A percentile compares a stretch with the other conserved stretches of the same genome.
phyloP scores from a whole-genome alignment of 2,797 vertebrate species.

The Gadopsis bispinosus region DNA sequence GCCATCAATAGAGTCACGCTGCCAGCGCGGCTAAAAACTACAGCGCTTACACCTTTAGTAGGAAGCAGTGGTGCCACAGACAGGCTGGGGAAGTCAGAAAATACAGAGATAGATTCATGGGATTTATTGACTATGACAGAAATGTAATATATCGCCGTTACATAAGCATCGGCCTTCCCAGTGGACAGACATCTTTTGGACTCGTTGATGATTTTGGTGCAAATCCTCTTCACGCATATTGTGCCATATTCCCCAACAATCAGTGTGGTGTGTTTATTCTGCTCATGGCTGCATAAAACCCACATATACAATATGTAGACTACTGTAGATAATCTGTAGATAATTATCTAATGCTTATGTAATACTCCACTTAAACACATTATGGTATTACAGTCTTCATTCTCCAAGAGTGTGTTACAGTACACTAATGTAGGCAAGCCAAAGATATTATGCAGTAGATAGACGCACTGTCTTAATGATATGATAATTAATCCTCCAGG shows the following conservation, averaged over 20 bases:
- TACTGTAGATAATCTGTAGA: neutral
- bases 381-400: neutral
- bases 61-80: too few relatives aligned
- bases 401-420: neutral
- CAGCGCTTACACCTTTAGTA: too few relatives aligned
- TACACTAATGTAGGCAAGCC: neutral
- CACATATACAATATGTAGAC: neutral
- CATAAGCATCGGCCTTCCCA: neutral
- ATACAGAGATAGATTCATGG: neutral
- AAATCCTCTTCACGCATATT: neutral
- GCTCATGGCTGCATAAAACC: neutral
- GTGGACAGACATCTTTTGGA: neutral
- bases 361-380: neutral
- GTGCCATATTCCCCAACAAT: neutral
- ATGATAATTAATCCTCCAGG: slow-evolving; percentile 24
- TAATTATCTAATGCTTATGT: neutral
- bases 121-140: neutral
- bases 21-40: neutral
- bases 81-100: too few relatives aligned
- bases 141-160: neutral
- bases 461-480: slow-evolving; percentile 6
- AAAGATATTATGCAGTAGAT: slow-evolving; percentile 6
- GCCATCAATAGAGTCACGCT: too few relatives aligned
- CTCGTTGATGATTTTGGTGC: neutral
- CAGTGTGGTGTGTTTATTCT: neutral